Evolutionary conservation across 2,113 vertebrate species (phyloP).

Genomic region (Tachysurus vachellii): DNA sequence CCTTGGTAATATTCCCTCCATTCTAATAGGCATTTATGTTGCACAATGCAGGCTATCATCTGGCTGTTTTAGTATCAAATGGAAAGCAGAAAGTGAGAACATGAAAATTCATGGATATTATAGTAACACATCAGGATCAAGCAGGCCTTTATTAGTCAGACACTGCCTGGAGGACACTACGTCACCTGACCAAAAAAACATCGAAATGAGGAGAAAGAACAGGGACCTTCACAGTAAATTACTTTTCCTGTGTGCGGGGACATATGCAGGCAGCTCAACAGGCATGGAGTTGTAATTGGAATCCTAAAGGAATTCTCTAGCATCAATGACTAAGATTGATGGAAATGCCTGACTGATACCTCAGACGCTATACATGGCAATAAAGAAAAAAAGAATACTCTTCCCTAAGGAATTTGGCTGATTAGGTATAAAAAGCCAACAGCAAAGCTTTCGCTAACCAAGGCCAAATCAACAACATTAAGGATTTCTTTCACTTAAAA

Average conservation of each 20-base stretch:
- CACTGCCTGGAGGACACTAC: constrained; percentile 27
- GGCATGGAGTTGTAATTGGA: constrained; percentile 52
- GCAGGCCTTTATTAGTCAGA: constrained; percentile 46
- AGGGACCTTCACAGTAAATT: constrained; percentile 52
- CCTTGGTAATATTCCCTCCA: constrained; percentile 38
- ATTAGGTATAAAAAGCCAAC: constrained; percentile 26
- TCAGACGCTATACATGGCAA: constrained; percentile 20
- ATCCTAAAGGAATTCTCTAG: constrained; percentile 48
- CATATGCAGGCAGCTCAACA: constrained; percentile 9
- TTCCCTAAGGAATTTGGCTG: constrained; percentile 20
- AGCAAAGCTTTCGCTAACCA: not conserved
- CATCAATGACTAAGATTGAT: constrained; percentile 49
- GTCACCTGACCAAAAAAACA: constrained; percentile 42
- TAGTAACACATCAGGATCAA: constrained; percentile 50
- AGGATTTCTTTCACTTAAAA: constrained; percentile 10
- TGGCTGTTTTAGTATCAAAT: constrained; percentile 42
- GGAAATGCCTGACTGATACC: constrained; percentile 45
- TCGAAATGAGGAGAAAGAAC: constrained; percentile 41
- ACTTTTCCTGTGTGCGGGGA: constrained; percentile 32
- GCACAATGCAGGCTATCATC: constrained; percentile 28
- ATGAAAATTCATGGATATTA: constrained; percentile 44
- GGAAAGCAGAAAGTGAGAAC: constrained; percentile 27
- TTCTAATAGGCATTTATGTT: constrained; percentile 41
- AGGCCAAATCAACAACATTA: not conserved
- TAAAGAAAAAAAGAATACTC: not conserved